Conservation (phyloP, 1,140 invertebrate genomes). For the Cephus cinctus region DNA sequence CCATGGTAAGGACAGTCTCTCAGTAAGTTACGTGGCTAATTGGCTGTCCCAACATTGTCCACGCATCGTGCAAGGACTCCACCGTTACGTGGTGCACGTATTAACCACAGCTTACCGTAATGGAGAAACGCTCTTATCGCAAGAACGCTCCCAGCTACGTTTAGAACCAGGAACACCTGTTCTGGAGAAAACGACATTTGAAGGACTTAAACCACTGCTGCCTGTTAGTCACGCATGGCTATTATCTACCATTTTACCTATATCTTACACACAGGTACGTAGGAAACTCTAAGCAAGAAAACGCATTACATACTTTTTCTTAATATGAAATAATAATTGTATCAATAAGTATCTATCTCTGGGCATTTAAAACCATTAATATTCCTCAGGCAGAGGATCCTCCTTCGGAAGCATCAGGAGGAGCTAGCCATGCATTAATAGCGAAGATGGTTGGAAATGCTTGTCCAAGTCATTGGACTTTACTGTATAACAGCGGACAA, state of each 20-base stretch:
- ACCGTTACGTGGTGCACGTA: constrained; percentile 75
- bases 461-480: constrained; percentile 76
- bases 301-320: too few relatives aligned
- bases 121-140: constrained; percentile 55
- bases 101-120: constrained; percentile 74
- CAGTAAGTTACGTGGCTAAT: constrained; percentile 71
- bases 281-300: too few relatives aligned
- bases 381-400: constrained; percentile 37
- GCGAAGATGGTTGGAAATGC: constrained; percentile 46
- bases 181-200: constrained; percentile 62
- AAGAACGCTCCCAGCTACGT: constrained; percentile 41
- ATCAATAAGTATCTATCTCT: too few relatives aligned
- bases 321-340: too few relatives aligned
- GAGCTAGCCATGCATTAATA: constrained; percentile 43
- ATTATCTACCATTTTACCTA: constrained; percentile 70
- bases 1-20: constrained; percentile 73
- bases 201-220: constrained; percentile 37
- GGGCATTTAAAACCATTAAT: not conserved
- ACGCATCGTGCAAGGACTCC: constrained; percentile 71
- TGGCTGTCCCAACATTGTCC: constrained; percentile 79
- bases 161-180: constrained; percentile 75
- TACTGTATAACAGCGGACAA: constrained; percentile 79
- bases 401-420: constrained; percentile 36
- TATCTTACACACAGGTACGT: constrained; percentile 62
- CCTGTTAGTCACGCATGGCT: constrained; percentile 79